Base-by-base conservation (phyloP, 1,140 invertebrate species). In the Lordiphosa mommai region DNA sequence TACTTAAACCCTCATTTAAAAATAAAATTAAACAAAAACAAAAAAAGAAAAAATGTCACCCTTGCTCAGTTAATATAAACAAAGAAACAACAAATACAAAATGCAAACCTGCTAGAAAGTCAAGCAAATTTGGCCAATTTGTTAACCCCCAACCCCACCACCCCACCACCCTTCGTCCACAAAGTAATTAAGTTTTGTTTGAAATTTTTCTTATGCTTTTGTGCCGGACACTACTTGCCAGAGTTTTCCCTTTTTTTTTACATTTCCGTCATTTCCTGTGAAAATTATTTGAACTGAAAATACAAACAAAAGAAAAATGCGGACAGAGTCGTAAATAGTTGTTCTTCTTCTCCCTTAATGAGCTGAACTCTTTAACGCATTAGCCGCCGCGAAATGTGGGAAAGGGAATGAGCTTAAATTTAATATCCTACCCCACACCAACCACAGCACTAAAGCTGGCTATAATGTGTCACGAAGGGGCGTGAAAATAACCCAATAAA, bases 1-100 rank as follows among this genome's bases (percentile, higher is more conserved):
- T 82, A 77, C 76, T 82, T 82, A 82, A 82, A 77, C 76, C 76
- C 76, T 82, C 76, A 82, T 82, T 82, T 84, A 76, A 82, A 20
- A 20, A 20, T 4, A 4, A n/a, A n/a, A n/a, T n/a, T n/a, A n/a
- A n/a, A 17, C 14, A 7, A 48, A n/a, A 44, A 49, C 20, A 48
- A 33, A 14, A 27, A 1, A 30, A 30, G 40, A 38, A 40, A 32
- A 51, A 80, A 63, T 76, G 76, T 80, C 76, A 80, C 77, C 76
- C 76, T 71, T 67, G 71, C 77, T 76, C 58, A 72, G 76, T 82
- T 80, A 80, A 80, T 80, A 74, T 76, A 80, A 82, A 82, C 76
- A 82, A 82, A 80, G 77, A 61, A 58, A 46, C 59, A 52, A 38
- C 47, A 70, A 76, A 53, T 51, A 37, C 47, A 40, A 61, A 79